Base-by-base conservation (phyloP, 2,113 vertebrate species). In the Pseudonaja textilis region DNA sequence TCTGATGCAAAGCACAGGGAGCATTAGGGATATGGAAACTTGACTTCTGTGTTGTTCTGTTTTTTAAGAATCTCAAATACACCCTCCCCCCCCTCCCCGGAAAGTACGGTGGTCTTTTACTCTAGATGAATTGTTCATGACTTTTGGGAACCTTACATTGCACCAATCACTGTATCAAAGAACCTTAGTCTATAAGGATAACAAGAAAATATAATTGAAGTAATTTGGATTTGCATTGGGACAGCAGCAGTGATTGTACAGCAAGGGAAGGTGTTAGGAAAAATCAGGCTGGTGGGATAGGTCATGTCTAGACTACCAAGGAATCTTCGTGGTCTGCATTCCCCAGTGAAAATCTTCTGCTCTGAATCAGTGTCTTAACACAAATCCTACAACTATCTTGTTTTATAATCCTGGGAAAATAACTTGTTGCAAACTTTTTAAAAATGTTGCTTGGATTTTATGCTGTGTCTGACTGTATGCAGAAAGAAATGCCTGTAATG, bases 41-140 rank as follows among this genome's bases (percentile, higher is more conserved):
- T 85, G 18, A 22, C 39, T 16, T 54, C 14, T 29, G 4, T 55
- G 1, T 26, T 59, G 59, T 34, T 91, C 25, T 69, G 59, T 34
- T 91, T 45, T 74, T 94, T 89, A 89, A 91, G 42, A 91, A 25
- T 10, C 25, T 11, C 39, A 74, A 0, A 64, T 9, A 93, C 93
- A 89, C 54, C 0, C 9, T 1, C 1, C 64, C 12, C 12, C 64
- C 1, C 64, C 12, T 4, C 64, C 4, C 64, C 18, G 23, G 39
- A 10, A 59, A 42, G 12, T 55, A 56, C 0, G n/a, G 29, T 87
- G 86, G 57, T 54, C 26, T 87, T 87, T 18, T 29, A 87, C 25
- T 26, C 42, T 47, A 86, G n/a, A 57, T 59, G 56, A 59, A 25
- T 25, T 23, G 25, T 26, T 61, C 74, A 9, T 81, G 74, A 81